Evolutionary conservation across 2,797 vertebrate species (phyloP), one percentile per base, ranked within the genome.

Genomic region (Acipenser ruthenus): DNA sequence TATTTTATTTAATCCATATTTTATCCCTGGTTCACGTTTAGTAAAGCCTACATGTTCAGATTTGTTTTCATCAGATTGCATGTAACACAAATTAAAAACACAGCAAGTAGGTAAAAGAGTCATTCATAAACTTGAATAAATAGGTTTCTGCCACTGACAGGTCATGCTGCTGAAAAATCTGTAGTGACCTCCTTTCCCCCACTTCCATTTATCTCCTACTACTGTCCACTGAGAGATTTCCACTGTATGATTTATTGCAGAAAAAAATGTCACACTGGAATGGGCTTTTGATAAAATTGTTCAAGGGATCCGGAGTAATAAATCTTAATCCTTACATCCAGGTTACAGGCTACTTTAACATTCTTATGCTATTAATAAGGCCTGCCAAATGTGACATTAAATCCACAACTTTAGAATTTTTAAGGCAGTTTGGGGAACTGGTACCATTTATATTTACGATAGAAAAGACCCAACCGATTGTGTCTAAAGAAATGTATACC

Each of bases 221-320:
- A 90, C 93, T 97, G 94, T 96, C 94, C 92, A 91, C 91, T 91
- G 92, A 94, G 94, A 94, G 93, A 94, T 95, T 94, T 89, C 89
- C 92, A 78, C 87, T 87, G 71, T 75, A 87, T 98, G 96, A 99
- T 98, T 98, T 99, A 98, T 97, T 92, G 88, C 88, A 90, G 91
- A 93, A 96, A 95, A 95, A 90, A 98, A 96, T 93, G 92, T 92
- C 90, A 97, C 90, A 90, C 90, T 88, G 93, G 96, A 98, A 98
- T 97, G 92, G 94, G 95, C 94, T 96, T 99, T 98, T 99, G 96
- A 99, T 98, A 98, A 98, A 99, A 99, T 98, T 98, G 95, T 98
- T 96, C 92, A 90, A 94, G 92, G 94, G 96, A 96, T 97, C 93
- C 91, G 87, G 87, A 85, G 94, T 92, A 90, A 98, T 99, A 98